Evolutionary conservation across 2,113 vertebrate genomes (phyloP), one percentile per base, ranked within the genome.

Genomic region (Ranitomeya imitator): DNA sequence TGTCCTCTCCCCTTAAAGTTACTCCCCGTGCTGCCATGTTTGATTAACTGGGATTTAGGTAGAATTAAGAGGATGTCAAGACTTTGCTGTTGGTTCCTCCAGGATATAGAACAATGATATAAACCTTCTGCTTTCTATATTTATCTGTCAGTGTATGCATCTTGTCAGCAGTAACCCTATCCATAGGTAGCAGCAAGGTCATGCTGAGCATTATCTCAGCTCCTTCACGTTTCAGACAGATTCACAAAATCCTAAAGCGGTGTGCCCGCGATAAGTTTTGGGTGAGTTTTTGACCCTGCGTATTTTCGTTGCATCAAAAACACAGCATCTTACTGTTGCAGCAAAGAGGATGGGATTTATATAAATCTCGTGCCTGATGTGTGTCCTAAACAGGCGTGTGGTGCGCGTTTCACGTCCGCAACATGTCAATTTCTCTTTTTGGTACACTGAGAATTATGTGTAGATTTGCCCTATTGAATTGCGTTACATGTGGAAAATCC

Each of bases 111-210:
- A 21, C n/a, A 51, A 45, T 67, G 45, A 86, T 79, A 86, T 86
- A 69, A 86, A 57, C 85, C 57, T 79, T 65, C 85, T 78, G 8
- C 52, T 67, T 86, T 78, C 85, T 86, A 86, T 86, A 80, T 86
- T 86, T 86, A 86, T 79, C 85, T 57, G 60, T 52, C 77, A 57
- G 76, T 79, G 77, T 80, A 8, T 80, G 74, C 31, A 65, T 86
- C 76, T 79, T 79, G 85, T 86, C 85, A 86, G 85, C 85, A 79
- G 85, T 86, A 79, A 86, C 26, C 59, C 74, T 80, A 80, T 78
- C 60, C 60, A 79, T 86, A 79, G 79, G 74, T 57, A 79, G 51
- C 76, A 57, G 76, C 76, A 86, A 86, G 85, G 85, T 86, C 85
- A 55, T 69, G 59, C 14, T 11, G 60, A 67, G 31, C 65, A 23